A percentile compares a stretch with the other conserved stretches of the same genome.
phyloP scores from a whole-genome alignment of 1,140 invertebrate genomes.

The Teleogryllus occipitalis region DNA sequence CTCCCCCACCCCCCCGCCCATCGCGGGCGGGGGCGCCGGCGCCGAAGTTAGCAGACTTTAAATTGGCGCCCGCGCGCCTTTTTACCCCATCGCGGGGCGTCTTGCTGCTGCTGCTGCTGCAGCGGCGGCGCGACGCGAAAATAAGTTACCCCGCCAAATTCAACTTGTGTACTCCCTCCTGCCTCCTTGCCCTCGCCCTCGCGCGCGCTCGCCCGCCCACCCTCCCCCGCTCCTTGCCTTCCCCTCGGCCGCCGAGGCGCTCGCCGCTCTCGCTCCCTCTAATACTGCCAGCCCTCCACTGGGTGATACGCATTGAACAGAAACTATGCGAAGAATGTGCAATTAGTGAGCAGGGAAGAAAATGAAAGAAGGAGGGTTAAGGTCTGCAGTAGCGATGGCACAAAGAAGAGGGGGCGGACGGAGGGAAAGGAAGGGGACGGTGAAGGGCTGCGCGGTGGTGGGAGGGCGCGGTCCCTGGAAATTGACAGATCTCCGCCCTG shows the following conservation, averaged over 20 bases:
- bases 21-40: not conserved
- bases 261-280: not conserved
- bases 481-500: slow-evolving; percentile 19
- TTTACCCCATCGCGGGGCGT: not conserved
- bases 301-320: slow-evolving; percentile 31
- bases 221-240: not conserved
- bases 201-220: not conserved
- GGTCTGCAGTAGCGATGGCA: slow-evolving; percentile 20
- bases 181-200: not conserved
- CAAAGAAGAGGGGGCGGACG: slow-evolving; percentile 28
- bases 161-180: not conserved
- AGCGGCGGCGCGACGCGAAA: slow-evolving; percentile 8
- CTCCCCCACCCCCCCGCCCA: not conserved
- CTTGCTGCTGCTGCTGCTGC: not conserved
- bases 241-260: not conserved
- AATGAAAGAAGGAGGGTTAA: slow-evolving; percentile 50
- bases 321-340: slow-evolving; percentile 85
- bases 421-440: slow-evolving; percentile 20
- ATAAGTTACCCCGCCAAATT: slow-evolving; percentile 12
- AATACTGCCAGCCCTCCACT: slow-evolving; percentile 16
- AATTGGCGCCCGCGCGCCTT: slow-evolving; percentile 3
- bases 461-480: slow-evolving; percentile 19
- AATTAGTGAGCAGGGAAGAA: slow-evolving; percentile 68
- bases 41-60: slow-evolving; percentile 4
- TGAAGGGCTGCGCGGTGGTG: slow-evolving; percentile 19